Evolutionary conservation across 2,113 vertebrate genomes (phyloP).

Genomic region (Psettodes erumei): DNA sequence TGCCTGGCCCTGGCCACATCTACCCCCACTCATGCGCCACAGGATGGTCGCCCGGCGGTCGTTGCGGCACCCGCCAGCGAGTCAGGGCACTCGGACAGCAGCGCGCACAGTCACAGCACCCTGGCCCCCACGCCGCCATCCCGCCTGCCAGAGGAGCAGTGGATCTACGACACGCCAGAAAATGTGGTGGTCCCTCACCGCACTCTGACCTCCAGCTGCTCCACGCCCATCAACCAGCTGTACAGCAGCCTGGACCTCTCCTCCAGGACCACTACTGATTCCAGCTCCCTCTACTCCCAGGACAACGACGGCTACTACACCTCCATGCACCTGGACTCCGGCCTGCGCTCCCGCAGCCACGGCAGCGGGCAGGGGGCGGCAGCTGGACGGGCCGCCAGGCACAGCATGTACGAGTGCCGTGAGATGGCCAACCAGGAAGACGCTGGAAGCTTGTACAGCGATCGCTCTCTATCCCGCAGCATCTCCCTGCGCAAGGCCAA

Average conservation of each 20-base stretch:
- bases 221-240: constrained; percentile 87
- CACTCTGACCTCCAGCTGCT: constrained; percentile 84
- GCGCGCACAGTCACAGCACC: constrained; percentile 75
- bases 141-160: constrained; percentile 80
- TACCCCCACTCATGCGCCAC: constrained; percentile 59
- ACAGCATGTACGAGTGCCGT: constrained; percentile 90
- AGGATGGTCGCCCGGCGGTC: constrained; percentile 45
- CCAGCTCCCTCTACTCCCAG: constrained; percentile 88
- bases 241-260: constrained; percentile 89
- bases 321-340: constrained; percentile 85
- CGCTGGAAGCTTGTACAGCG: constrained; percentile 77
- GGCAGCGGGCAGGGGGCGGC: constrained; percentile 71
- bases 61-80: constrained; percentile 77
- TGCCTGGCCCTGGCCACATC: constrained; percentile 60
- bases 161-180: constrained; percentile 84
- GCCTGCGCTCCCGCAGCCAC: constrained; percentile 79
- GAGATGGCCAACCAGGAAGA: constrained; percentile 82
- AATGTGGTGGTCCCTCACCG: constrained; percentile 79
- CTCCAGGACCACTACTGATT: constrained; percentile 84
- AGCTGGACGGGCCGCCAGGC: constrained; percentile 83
- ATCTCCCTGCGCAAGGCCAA: constrained; percentile 95
- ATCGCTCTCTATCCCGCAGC: constrained; percentile 88
- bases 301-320: constrained; percentile 89
- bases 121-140: constrained; percentile 67
- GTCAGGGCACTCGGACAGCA: constrained; percentile 83